Conservation (phyloP, 2,888 invertebrate genomes). For the Polia nebulosa region DNA sequence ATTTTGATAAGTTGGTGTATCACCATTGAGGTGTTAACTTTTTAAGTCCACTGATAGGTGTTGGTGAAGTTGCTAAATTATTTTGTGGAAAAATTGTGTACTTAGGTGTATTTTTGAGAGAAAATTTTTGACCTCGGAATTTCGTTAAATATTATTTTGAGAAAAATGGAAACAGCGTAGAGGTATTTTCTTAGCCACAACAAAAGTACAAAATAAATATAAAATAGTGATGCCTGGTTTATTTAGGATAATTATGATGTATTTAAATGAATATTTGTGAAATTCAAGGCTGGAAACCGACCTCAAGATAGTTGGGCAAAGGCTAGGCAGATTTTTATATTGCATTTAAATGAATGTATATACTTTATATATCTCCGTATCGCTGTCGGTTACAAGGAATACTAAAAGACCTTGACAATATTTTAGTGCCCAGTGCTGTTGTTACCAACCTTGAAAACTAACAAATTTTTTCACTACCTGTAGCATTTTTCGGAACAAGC, state of each 20-base stretch:
- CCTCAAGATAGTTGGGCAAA: too few species aligned
- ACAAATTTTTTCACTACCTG: neutral
- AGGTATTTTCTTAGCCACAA: neutral
- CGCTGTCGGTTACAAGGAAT: too few species aligned
- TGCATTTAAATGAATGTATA: too few species aligned
- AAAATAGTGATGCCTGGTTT: neutral
- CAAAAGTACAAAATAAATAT: neutral
- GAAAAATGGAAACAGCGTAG: neutral
- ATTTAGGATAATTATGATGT: too few species aligned
- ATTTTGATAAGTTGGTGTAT: constrained; percentile 49
- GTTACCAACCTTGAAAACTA: neutral
- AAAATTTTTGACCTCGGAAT: neutral
- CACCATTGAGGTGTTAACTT: constrained; percentile 29
- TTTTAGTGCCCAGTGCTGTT: neutral
- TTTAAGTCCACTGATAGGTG: constrained; percentile 26
- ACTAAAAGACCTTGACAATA: neutral
- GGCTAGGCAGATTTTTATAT: too few species aligned
- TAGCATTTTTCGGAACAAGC: too few species aligned
- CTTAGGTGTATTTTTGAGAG: neutral
- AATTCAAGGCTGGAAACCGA: too few species aligned
- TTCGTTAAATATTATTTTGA: neutral
- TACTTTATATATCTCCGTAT: too few species aligned
- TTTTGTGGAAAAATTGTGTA: constrained; percentile 4
- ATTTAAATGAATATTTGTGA: too few species aligned
- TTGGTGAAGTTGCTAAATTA: constrained; percentile 16